A percentile compares a stretch with the other conserved stretches of the same genome.
Evolutionary conservation across 2,113 vertebrate genomes (phyloP).

Genomic region (Maccullochella peelii): DNA sequence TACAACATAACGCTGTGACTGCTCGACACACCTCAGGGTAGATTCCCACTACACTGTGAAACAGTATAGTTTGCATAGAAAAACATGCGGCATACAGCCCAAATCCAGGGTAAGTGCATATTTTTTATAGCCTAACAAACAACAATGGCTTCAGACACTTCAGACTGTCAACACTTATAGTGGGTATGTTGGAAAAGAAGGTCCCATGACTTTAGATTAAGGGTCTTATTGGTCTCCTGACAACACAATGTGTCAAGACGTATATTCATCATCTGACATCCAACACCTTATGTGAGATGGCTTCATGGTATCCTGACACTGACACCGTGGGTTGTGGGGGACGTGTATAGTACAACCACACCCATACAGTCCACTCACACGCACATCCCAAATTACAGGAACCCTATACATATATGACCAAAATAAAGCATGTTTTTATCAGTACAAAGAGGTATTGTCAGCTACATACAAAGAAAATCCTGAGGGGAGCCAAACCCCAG

Average conservation of each 20-base stretch:
- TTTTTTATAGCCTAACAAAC: background rate
- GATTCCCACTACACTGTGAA: conserved; percentile 8
- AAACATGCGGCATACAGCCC: background rate
- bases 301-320: conserved; percentile 36
- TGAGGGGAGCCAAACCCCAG: background rate
- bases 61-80: background rate
- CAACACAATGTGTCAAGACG: background rate
- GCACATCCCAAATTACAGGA: background rate
- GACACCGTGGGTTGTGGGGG: conserved; percentile 20
- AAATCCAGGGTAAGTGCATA: background rate
- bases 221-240: background rate
- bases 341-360: conserved; percentile 44
- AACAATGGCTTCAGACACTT: background rate
- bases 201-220: background rate
- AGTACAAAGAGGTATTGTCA: background rate
- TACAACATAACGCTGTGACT: conserved; percentile 16
- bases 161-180: background rate
- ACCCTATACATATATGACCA: background rate
- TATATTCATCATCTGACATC: conserved; percentile 50
- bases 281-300: conserved; percentile 43
- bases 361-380: conserved; percentile 11
- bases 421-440: background rate
- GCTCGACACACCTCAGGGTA: background rate
- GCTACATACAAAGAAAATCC: background rate
- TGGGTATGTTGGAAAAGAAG: background rate